Evolutionary conservation across 2,113 vertebrate genomes (phyloP).

Genomic region (Gorsachius goisagi): DNA sequence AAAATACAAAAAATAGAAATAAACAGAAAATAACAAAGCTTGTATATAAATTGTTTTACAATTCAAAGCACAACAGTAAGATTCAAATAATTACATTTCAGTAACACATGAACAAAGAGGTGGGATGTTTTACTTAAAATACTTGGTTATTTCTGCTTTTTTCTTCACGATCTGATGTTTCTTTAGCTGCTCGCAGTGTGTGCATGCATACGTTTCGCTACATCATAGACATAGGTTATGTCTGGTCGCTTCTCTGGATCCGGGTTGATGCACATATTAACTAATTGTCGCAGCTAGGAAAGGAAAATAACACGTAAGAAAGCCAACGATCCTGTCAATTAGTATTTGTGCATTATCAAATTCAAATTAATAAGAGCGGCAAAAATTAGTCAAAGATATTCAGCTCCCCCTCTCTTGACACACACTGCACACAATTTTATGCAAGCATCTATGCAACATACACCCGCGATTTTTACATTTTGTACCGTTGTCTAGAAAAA

Average conservation of each 20-base stretch:
- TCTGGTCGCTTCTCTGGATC: slow-evolving; percentile 98
- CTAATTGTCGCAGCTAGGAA: slow-evolving; percentile 90
- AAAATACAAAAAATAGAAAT: background rate
- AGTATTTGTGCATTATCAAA: background rate
- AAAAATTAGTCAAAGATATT: background rate
- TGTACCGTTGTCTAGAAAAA: background rate
- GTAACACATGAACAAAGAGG: slow-evolving; percentile 1
- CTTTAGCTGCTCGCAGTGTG: slow-evolving; percentile 84
- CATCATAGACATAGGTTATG: slow-evolving; percentile 91
- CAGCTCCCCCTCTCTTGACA: background rate
- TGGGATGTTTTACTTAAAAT: slow-evolving; percentile 29
- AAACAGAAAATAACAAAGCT: slow-evolving; percentile 53
- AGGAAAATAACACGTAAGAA: background rate
- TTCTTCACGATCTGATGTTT: background rate
- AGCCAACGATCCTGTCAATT: background rate
- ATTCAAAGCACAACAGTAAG: slow-evolving; percentile 55
- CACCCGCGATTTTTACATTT: background rate
- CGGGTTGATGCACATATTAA: slow-evolving; percentile 98
- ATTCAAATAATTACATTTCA: slow-evolving; percentile 38
- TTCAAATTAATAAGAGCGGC: background rate
- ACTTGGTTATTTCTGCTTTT: slow-evolving; percentile 7
- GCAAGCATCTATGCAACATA: rapidly evolving
- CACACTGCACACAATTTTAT: background rate
- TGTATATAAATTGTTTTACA: slow-evolving; percentile 62
- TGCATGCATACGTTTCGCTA: slow-evolving; percentile 93